These are phyloP conservation scores for Drosophila neonasuta DNA, from an alignment of 2,888 invertebrate genomes.

Conservation along the genomic window DNA sequence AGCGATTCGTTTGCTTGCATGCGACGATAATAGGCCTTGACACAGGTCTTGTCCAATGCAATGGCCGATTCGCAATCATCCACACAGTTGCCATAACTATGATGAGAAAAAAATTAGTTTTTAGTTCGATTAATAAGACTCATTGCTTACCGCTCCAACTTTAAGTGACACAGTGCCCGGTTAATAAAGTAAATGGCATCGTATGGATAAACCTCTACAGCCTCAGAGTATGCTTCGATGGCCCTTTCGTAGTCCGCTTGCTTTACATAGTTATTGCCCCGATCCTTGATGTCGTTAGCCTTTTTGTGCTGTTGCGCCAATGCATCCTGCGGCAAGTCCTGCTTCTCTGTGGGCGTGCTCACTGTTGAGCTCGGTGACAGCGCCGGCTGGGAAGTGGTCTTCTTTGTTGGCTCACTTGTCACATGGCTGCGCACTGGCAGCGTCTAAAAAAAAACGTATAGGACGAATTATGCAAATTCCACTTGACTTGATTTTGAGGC, in stretches of 20 bases:
- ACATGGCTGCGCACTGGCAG: conserved; percentile 69
- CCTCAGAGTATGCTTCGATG: conserved; percentile 92
- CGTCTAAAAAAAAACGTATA: conserved; percentile 24
- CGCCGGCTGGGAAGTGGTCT: neutral
- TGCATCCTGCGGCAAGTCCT: conserved; percentile 60
- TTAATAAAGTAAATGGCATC: conserved; percentile 93
- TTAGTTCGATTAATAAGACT: too few species aligned
- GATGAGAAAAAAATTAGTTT: neutral
- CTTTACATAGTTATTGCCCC: conserved; percentile 92
- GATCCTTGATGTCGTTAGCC: conserved; percentile 79
- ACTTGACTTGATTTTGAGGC: conserved; percentile 1
- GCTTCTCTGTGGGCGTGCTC: conserved; percentile 69
- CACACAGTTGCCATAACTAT: conserved; percentile 75
- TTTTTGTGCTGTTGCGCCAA: conserved; percentile 67
- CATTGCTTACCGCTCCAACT: conserved; percentile 87
- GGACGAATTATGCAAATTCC: neutral
- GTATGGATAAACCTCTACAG: conserved; percentile 90
- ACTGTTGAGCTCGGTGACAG: conserved; percentile 35
- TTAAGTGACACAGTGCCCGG: conserved; percentile 92
- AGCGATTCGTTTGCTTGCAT: conserved; percentile 89
- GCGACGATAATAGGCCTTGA: conserved; percentile 92
- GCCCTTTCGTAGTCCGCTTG: conserved; percentile 92
- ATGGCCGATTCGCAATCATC: conserved; percentile 92
- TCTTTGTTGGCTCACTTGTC: conserved; percentile 8
- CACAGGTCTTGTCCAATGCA: conserved; percentile 88